Conservation (phyloP, 2,113 vertebrate species). For the Oreocharis arfaki region DNA sequence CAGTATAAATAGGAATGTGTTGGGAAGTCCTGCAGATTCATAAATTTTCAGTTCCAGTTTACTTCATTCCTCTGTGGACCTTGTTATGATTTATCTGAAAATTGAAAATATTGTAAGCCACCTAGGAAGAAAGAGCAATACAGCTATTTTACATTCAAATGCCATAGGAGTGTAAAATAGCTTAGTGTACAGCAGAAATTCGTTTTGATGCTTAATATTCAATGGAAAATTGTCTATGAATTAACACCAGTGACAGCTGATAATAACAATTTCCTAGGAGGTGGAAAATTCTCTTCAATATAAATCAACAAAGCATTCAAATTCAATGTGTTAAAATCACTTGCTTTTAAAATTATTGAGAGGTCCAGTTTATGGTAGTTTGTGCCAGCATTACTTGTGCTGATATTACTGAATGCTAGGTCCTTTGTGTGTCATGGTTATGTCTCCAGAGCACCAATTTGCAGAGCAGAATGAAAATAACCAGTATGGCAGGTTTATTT, state of each 20-base stretch:
- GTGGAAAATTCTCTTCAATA: neutral
- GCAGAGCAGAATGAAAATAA: neutral
- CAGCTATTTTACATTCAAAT: neutral
- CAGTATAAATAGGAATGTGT: neutral
- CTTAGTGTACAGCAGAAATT: neutral
- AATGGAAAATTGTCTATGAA: neutral
- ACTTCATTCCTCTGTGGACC: neutral
- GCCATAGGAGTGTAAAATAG: neutral
- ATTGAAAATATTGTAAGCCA: neutral
- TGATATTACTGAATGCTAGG: neutral
- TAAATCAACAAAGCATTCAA: neutral
- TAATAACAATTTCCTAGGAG: neutral
- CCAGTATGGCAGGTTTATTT: neutral
- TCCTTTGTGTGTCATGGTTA: neutral
- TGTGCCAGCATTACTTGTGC: neutral
- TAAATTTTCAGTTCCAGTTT: neutral
- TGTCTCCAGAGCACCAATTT: neutral
- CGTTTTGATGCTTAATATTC: neutral
- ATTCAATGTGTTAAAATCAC: neutral
- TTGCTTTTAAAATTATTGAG: neutral
- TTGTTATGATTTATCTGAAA: neutral
- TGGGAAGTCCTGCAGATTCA: neutral
- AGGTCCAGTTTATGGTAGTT: neutral
- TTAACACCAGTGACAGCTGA: neutral
- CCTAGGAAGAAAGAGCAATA: neutral